A percentile compares a stretch with the other conserved stretches of the same genome.
Evolutionary conservation across 2,113 vertebrate species (phyloP).

Genomic region (Azemiops feae): DNA sequence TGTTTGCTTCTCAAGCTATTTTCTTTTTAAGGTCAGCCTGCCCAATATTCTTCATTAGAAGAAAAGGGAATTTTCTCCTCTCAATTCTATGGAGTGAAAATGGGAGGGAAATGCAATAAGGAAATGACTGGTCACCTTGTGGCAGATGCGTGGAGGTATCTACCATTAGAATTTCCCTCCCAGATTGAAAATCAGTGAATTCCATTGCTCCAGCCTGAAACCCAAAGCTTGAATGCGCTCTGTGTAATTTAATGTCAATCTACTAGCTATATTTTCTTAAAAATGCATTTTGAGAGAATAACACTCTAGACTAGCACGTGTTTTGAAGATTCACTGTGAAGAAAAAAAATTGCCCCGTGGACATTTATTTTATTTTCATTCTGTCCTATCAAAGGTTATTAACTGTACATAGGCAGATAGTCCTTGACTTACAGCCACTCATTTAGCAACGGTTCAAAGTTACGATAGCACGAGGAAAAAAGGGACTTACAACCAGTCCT

Average conservation of each 20-base stretch:
- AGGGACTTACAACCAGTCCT: neutral
- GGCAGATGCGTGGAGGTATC: too few relatives aligned
- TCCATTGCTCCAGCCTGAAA: neutral
- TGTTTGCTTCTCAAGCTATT: neutral
- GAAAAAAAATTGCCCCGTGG: neutral
- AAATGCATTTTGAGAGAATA: neutral
- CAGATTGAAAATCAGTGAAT: neutral
- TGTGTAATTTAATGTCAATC: neutral
- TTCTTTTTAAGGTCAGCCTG: neutral
- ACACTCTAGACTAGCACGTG: neutral
- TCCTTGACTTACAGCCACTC: neutral
- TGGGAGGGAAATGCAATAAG: neutral
- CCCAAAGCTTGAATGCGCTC: neutral
- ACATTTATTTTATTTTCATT: neutral
- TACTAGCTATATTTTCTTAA: neutral
- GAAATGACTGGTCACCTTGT: neutral
- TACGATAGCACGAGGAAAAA: neutral
- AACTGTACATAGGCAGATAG: neutral
- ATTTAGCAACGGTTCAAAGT: neutral
- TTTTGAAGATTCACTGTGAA: neutral
- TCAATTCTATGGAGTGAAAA: neutral
- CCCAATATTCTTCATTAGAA: neutral
- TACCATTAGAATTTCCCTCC: neutral
- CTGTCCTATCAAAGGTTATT: neutral
- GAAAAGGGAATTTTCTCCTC: neutral